Conservation (phyloP, 2,113 vertebrate genomes). For the Pleuronectes platessa region DNA sequence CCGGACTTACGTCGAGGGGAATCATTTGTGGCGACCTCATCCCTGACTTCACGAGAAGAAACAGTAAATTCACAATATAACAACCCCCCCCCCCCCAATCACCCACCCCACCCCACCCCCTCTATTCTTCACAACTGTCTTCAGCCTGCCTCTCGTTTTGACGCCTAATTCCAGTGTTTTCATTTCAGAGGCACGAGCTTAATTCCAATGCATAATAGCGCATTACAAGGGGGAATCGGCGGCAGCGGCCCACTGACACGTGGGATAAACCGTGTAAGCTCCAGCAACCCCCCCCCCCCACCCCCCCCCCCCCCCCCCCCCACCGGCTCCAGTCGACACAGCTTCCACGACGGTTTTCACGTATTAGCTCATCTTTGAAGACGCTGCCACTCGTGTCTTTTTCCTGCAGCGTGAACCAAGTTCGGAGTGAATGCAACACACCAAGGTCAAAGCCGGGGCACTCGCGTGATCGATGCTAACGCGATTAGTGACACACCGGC, state of each 20-base stretch:
- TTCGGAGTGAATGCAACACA: conserved; percentile 22
- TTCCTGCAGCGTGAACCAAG: not conserved
- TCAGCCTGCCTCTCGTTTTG: conserved; percentile 62
- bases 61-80: conserved; percentile 71
- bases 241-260: conserved; percentile 38
- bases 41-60: conserved; percentile 77
- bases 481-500: conserved; percentile 63
- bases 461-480: conserved; percentile 71
- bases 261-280: conserved; percentile 68
- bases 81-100: not conserved
- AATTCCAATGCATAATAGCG: conserved; percentile 66
- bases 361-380: conserved; percentile 43
- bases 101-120: not conserved
- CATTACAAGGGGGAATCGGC: conserved; percentile 57
- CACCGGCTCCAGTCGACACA: conserved; percentile 18
- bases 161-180: conserved; percentile 74
- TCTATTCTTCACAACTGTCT: conserved; percentile 47
- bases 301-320: not conserved
- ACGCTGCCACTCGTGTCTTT: conserved; percentile 12
- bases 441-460: conserved; percentile 60
- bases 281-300: conserved; percentile 17
- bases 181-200: conserved; percentile 66
- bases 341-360: conserved; percentile 5
- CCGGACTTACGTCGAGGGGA: conserved; percentile 73
- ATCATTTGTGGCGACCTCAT: conserved; percentile 79